A percentile compares a stretch with the other conserved stretches of the same genome.
These are phyloP conservation scores for Tachysurus fulvidraco DNA, from an alignment of 2,113 vertebrate genomes.

Conservation along the genomic window DNA sequence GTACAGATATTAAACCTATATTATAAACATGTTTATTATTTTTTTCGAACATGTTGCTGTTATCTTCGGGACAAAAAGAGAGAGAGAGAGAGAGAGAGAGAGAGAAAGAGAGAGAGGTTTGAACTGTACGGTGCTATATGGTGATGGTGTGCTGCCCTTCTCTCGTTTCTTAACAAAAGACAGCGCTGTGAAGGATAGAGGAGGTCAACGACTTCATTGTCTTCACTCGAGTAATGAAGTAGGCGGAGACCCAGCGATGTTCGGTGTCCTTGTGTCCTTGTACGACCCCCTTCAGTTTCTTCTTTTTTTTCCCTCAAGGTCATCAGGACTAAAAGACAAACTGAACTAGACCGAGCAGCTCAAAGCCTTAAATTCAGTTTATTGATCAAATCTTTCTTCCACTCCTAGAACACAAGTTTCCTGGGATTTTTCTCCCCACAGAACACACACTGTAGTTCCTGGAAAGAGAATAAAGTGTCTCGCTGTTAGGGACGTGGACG, in stretches of 20 bases:
- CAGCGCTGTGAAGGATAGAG: conserved; percentile 39
- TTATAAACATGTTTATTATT: background rate
- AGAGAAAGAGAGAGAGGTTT: background rate
- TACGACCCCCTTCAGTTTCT: background rate
- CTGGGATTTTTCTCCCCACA: background rate
- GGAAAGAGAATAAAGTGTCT: conserved; percentile 26
- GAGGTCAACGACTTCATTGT: conserved; percentile 39
- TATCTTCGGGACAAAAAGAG: background rate
- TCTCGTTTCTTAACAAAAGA: conserved; percentile 33
- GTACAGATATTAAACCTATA: background rate
- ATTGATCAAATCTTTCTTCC: conserved; percentile 4
- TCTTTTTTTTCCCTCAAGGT: background rate
- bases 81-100: background rate
- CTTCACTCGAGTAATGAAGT: conserved; percentile 20
- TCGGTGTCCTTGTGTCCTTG: background rate
- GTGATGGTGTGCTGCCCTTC: background rate
- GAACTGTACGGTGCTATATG: background rate
- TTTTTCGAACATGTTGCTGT: background rate
- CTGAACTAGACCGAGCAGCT: background rate
- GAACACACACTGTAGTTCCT: conserved; percentile 26
- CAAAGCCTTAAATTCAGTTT: background rate
- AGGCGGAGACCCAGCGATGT: conserved; percentile 19
- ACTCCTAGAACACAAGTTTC: background rate
- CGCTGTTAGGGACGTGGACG: background rate
- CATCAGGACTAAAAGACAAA: background rate